Evolutionary conservation across 2,797 vertebrate species (phyloP).

Genomic region (Hirundo rustica): DNA sequence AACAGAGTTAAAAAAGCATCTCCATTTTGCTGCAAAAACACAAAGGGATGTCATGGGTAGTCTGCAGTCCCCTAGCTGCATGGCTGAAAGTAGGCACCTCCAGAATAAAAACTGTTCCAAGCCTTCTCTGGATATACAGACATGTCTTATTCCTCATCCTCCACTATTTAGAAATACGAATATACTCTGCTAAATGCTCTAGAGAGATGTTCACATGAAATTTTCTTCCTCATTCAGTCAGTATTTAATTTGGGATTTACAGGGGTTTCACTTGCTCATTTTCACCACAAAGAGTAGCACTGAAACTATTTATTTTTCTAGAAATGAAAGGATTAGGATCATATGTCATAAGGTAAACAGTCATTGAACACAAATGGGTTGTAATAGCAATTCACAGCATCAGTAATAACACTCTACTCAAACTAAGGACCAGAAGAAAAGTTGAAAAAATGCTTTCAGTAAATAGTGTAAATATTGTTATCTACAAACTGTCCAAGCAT

Average conservation of each 20-base stretch:
- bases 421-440: constrained; percentile 4
- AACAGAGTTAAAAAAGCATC: background rate
- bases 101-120: background rate
- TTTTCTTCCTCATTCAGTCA: background rate
- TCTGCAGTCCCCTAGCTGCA: background rate
- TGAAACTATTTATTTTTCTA: constrained; percentile 22
- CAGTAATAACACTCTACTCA: constrained; percentile 42
- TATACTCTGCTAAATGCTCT: background rate
- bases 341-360: background rate
- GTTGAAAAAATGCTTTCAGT: constrained; percentile 39
- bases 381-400: background rate
- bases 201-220: background rate
- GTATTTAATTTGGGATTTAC: background rate
- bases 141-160: background rate
- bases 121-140: background rate
- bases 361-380: background rate
- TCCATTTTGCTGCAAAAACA: background rate
- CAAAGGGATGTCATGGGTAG: background rate
- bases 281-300: background rate
- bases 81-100: background rate
- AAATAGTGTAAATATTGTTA: constrained; percentile 30
- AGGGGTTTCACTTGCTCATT: background rate
- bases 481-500: constrained; percentile 11
- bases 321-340: constrained; percentile 13
- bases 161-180: background rate